Evolutionary conservation across 1,140 invertebrate species (phyloP), one percentile per base, ranked within the genome.

Genomic region (Papilio polytes): DNA sequence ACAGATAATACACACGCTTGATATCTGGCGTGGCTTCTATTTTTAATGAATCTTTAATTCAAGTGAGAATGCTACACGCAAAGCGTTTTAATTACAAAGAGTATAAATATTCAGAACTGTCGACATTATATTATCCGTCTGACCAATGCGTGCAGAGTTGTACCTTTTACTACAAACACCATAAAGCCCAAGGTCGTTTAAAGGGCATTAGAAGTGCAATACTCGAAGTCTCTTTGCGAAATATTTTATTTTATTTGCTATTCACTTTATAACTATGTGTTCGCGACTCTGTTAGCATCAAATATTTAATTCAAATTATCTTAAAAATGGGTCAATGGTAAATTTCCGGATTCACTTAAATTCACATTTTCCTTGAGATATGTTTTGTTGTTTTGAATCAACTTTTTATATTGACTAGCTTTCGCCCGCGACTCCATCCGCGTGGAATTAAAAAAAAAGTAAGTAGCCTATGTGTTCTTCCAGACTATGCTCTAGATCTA

Each of bases 101-200:
- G 59, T 26, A 31, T 63, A 63, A 63, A 63, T 63, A 63, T 63
- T 63, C 59, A 26, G 10, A 22, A 63, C 22, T 59, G 59, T 63
- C 22, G 59, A 26, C 59, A 9, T 26, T 63, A 26, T 22, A 59
- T 6, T 26, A 63, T 26, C 59, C 18, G 59, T 63, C 22, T 63
- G 3, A 51, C 13, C 48, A 51, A 51, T 56, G 18, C n/a, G 18
- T 56, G 20, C n/a, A 56, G n/a, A 56, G 20, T 56, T 56, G 53
- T 15, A 18, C 1, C 53, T 8, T 56, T 56, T 20, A 56, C 53
- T 56, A 51, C 18, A 56, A 20, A 9, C n/a, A 56, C 53, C 53
- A 56, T 56, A 56, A 56, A 20, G 53, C 53, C 9, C 53, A 56
- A 56, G 53, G 53, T 56, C 53, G 59, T 22, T 26, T 63, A 63